These are phyloP conservation scores for Allygus modestus DNA, from an alignment of 2,888 invertebrate species.

Conservation along the genomic window DNA sequence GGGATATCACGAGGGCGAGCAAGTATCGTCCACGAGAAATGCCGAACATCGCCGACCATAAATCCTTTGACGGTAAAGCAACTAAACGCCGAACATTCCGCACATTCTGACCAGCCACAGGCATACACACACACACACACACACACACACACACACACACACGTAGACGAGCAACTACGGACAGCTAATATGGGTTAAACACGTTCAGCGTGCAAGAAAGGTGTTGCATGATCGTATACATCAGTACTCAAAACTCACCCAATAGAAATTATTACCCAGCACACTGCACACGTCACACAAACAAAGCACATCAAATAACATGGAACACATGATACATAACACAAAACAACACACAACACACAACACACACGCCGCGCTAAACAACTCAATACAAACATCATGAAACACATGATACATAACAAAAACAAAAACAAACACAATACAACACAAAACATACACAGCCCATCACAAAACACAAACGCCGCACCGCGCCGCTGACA, in stretches of 20 bases:
- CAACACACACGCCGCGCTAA: too few species aligned
- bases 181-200: background rate
- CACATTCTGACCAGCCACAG: slow-evolving; percentile 24
- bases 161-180: too few species aligned
- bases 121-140: slow-evolving; percentile 5
- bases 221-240: background rate
- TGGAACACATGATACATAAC: background rate
- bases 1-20: slow-evolving; percentile 8
- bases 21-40: slow-evolving; percentile 22
- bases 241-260: background rate
- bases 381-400: too few species aligned
- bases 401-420: too few species aligned
- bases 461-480: too few species aligned
- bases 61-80: slow-evolving; percentile 52
- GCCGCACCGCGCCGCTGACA: slow-evolving; percentile 8
- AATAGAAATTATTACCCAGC: too few species aligned
- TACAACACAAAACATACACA: background rate
- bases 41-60: slow-evolving; percentile 21
- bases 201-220: background rate
- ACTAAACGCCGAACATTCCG: slow-evolving; percentile 41
- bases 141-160: background rate
- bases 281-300: background rate
- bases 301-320: background rate
- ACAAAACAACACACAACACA: background rate
- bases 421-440: background rate